These are phyloP conservation scores for Ctenodactylus gundi DNA, from an alignment of 2,113 vertebrate genomes.

Conservation along the genomic window DNA sequence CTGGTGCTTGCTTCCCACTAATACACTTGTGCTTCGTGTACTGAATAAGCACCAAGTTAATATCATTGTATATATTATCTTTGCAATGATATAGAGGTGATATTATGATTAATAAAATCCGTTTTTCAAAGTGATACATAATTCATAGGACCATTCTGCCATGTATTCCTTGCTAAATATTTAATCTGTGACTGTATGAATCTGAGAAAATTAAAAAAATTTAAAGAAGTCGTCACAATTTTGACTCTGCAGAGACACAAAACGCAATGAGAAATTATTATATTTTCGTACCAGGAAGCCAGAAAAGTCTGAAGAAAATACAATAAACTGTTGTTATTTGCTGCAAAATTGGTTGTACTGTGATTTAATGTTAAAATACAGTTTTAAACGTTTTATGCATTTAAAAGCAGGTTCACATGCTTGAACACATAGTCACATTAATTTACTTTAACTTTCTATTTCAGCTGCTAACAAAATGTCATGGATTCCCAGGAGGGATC, in stretches of 20 bases:
- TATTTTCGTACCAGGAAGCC: neutral
- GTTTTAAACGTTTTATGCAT: neutral
- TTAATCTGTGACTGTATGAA: slow-evolving; percentile 8
- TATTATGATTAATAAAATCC: slow-evolving; percentile 2
- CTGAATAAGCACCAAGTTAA: neutral
- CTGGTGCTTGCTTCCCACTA: neutral
- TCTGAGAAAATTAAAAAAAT: neutral
- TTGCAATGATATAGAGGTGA: neutral
- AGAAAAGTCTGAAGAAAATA: neutral
- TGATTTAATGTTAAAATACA: neutral
- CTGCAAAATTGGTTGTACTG: neutral
- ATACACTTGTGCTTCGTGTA: neutral
- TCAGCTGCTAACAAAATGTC: neutral
- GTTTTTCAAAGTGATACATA: slow-evolving; percentile 34
- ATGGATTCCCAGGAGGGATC: neutral
- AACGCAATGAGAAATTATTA: neutral
- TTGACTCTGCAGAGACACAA: neutral
- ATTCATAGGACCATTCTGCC: slow-evolving; percentile 13
- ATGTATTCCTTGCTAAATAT: slow-evolving; percentile 8
- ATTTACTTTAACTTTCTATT: neutral
- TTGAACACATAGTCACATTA: neutral
- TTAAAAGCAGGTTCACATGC: neutral
- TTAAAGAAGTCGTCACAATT: neutral
- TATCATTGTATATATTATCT: neutral
- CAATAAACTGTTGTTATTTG: neutral